Evolutionary conservation across 1,140 invertebrate genomes (phyloP), one percentile per base, ranked within the genome.

Genomic region (Lethocerus indicus): DNA sequence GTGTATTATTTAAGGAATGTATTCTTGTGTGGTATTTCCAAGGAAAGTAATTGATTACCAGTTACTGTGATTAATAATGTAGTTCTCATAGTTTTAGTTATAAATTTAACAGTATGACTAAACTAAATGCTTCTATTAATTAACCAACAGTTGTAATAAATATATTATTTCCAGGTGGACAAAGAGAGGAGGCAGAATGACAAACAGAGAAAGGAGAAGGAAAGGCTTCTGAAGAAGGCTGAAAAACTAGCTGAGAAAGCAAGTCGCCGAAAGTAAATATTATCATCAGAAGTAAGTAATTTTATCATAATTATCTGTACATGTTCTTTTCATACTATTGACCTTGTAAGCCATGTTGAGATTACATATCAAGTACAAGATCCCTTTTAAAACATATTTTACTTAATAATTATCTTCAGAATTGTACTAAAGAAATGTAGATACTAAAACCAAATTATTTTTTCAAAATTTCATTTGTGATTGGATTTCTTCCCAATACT

Each of bases 171-270:
- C 16, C 36, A 61, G 13, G 57, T 67, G 7, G 87, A 91, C 53
- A 86, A 86, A 56, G 83, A 88, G 61, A 73, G 78, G 43, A 75
- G 79, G 58, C 72, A 77, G 53, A 64, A 68, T 57, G 78, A 82
- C 57, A 81, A 81, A 43, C 82, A 88, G 56, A 69, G 82, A 24
- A 81, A 83, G 55, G 81, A 83, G 59, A 78, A 79, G 48, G 83
- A 86, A 56, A 76, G 79, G 58, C 69, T 79, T 60, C 72, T 76
- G 60, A 70, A 72, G 56, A 90, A 90, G 69, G 83, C 84, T 14
- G 80, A 87, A 58, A 87, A 86, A 63, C 75, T 82, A 52, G 75
- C 78, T 1, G 74, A 80, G 57, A 85, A 83, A 57, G 59, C 60
- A 16, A 27, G 26, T 3, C 27, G 29, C 6, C 27, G 57, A 48